Evolutionary conservation across 2,113 vertebrate genomes (phyloP).

Genomic region (Sinocyclocheilus anophthalmus): DNA sequence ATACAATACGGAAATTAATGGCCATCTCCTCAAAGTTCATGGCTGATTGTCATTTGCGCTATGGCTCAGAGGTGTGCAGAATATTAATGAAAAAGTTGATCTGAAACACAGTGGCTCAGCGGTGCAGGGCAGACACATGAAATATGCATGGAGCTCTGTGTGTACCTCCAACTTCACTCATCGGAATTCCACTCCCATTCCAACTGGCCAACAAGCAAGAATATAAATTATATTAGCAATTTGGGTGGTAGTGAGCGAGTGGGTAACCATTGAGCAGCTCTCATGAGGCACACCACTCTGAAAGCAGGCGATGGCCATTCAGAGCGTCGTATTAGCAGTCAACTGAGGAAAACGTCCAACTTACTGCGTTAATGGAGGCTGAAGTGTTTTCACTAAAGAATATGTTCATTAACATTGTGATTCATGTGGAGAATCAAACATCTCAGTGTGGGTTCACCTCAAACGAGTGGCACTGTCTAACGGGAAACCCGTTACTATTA

Average conservation of each 20-base stretch:
- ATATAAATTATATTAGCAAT: slow-evolving; percentile 73
- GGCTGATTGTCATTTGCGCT: slow-evolving; percentile 51
- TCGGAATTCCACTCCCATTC: slow-evolving; percentile 71
- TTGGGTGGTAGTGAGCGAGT: slow-evolving; percentile 28
- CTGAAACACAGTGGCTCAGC: slow-evolving; percentile 56
- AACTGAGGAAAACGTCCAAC: not conserved
- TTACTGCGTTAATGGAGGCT: slow-evolving; percentile 12
- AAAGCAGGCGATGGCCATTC: slow-evolving; percentile 24
- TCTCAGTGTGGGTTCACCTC: not conserved
- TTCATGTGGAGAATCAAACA: slow-evolving; percentile 5
- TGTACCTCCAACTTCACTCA: slow-evolving; percentile 63
- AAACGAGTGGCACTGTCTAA: not conserved
- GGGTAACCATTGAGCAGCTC: slow-evolving; percentile 7
- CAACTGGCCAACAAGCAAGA: slow-evolving; percentile 58
- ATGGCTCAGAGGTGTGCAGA: slow-evolving; percentile 28
- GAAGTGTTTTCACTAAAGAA: slow-evolving; percentile 13
- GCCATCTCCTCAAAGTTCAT: slow-evolving; percentile 54
- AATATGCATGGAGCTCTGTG: slow-evolving; percentile 75
- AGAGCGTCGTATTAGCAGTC: not conserved
- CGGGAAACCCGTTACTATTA: not conserved
- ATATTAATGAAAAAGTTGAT: slow-evolving; percentile 36
- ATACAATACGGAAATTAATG: slow-evolving; percentile 44
- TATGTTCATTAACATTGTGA: not conserved
- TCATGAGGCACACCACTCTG: not conserved
- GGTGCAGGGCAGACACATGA: slow-evolving; percentile 70